Percentiles rank a stretch among this genome's conserved stretches.
Conservation (phyloP, 2,888 invertebrate species). For the Phengaris alcon region DNA sequence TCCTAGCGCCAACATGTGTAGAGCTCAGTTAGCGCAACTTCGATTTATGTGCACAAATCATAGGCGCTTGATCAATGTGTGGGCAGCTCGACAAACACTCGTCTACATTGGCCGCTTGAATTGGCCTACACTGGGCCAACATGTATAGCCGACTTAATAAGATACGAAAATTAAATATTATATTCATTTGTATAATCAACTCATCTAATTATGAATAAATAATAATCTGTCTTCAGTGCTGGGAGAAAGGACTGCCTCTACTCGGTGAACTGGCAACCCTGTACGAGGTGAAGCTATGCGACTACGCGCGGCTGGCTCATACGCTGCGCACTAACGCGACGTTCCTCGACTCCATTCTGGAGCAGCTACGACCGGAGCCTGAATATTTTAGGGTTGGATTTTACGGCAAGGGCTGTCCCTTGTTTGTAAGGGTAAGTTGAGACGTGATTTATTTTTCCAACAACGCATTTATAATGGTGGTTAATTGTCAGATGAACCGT, state of each 20-base stretch:
- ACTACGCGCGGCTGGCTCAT: conserved; percentile 92
- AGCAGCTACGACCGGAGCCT: conserved; percentile 92
- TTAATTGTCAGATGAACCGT: too few species aligned
- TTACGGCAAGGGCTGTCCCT: conserved; percentile 94
- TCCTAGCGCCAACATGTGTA: too few species aligned
- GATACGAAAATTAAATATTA: too few species aligned
- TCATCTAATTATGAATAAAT: background rate
- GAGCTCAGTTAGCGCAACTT: too few species aligned
- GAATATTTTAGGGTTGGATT: conserved; percentile 98
- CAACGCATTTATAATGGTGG: too few species aligned
- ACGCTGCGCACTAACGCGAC: conserved; percentile 91
- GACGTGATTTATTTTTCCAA: background rate
- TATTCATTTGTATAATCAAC: too few species aligned
- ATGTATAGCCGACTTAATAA: too few species aligned
- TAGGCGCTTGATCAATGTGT: too few species aligned
- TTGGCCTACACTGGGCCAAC: too few species aligned
- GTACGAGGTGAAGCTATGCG: conserved; percentile 91
- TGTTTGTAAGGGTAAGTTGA: conserved; percentile 92
- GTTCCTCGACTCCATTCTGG: conserved; percentile 94
- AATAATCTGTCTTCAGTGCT: conserved; percentile 81
- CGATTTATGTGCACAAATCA: too few species aligned
- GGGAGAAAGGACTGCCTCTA: conserved; percentile 96
- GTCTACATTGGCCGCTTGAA: too few species aligned
- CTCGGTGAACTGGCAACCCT: conserved; percentile 92
- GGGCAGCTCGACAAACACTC: too few species aligned